These are phyloP conservation scores for Rapana venosa DNA, from an alignment of 2,888 invertebrate genomes.

Conservation along the genomic window DNA sequence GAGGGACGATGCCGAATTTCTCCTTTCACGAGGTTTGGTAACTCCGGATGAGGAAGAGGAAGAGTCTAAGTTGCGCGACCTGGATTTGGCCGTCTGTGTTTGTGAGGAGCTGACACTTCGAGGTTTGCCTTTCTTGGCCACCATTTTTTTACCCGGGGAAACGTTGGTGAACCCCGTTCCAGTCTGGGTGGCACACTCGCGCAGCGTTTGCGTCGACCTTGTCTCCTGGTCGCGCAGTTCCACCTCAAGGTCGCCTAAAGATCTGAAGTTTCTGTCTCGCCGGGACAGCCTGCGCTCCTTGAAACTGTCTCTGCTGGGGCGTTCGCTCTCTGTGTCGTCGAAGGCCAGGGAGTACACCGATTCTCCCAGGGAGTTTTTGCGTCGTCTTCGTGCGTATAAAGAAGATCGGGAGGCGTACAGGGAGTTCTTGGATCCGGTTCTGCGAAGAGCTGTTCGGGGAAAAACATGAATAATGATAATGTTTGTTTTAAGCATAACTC, in stretches of 20 bases:
- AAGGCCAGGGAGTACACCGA: constrained; percentile 60
- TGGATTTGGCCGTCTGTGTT: constrained; percentile 58
- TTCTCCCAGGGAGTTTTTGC: constrained; percentile 60
- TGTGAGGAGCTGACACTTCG: constrained; percentile 61
- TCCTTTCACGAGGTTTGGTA: constrained; percentile 28
- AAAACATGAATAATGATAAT: background rate
- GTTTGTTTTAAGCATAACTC: too few species aligned
- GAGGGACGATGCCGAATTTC: constrained; percentile 35
- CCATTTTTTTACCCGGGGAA: constrained; percentile 54
- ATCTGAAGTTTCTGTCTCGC: constrained; percentile 61
- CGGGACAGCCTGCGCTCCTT: constrained; percentile 60
- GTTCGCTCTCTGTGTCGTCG: constrained; percentile 67
- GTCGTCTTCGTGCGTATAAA: constrained; percentile 64
- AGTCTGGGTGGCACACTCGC: constrained; percentile 70
- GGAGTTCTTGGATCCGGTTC: constrained; percentile 66
- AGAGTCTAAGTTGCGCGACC: constrained; percentile 21
- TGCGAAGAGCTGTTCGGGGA: constrained; percentile 59
- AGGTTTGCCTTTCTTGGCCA: constrained; percentile 50
- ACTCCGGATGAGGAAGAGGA: constrained; percentile 32
- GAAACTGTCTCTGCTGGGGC: constrained; percentile 60
- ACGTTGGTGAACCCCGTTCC: constrained; percentile 57
- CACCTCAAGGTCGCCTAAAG: constrained; percentile 65
- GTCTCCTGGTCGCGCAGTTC: constrained; percentile 53
- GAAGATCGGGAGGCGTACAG: constrained; percentile 70
- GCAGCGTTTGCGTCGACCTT: constrained; percentile 63